Evolutionary conservation across 2,797 vertebrate species (phyloP).

Genomic region (Acanthurus leucopareius): DNA sequence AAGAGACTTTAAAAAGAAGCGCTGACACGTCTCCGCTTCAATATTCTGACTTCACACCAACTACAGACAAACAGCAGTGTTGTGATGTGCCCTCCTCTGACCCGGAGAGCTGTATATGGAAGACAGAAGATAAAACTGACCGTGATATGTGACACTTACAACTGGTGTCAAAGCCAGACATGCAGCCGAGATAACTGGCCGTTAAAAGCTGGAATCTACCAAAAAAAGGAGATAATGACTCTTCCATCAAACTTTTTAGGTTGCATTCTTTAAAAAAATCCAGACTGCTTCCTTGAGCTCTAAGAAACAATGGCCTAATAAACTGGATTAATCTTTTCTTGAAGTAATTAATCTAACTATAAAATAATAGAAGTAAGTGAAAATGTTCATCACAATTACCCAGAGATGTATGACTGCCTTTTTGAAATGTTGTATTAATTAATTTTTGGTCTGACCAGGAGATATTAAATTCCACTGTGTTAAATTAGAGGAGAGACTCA

Average conservation of each 20-base stretch:
- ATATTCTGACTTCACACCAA: constrained; percentile 7
- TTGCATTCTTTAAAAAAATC: neutral
- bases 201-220: constrained; percentile 7
- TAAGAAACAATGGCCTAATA: too few relatives aligned
- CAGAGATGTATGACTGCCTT: too few relatives aligned
- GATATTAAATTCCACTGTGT: too few relatives aligned
- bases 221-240: constrained; percentile 24
- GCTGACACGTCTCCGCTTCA: neutral
- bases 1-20: neutral
- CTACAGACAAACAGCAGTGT: constrained; percentile 22
- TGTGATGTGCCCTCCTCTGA: constrained; percentile 37
- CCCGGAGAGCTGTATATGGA: constrained; percentile 36
- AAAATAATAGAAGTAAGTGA: too few relatives aligned
- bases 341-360: too few relatives aligned
- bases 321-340: too few relatives aligned
- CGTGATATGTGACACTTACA: constrained; percentile 33
- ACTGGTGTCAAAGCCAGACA: constrained; percentile 15
- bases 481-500: too few relatives aligned
- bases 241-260: neutral
- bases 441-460: too few relatives aligned
- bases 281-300: too few relatives aligned
- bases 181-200: constrained; percentile 17
- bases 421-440: too few relatives aligned
- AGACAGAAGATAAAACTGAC: constrained; percentile 24
- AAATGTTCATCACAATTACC: too few relatives aligned